Percentiles rank a stretch among this genome's conserved stretches.
These are phyloP conservation scores for Germaria angustata DNA, from an alignment of 2,888 invertebrate genomes.

Conservation along the genomic window DNA sequence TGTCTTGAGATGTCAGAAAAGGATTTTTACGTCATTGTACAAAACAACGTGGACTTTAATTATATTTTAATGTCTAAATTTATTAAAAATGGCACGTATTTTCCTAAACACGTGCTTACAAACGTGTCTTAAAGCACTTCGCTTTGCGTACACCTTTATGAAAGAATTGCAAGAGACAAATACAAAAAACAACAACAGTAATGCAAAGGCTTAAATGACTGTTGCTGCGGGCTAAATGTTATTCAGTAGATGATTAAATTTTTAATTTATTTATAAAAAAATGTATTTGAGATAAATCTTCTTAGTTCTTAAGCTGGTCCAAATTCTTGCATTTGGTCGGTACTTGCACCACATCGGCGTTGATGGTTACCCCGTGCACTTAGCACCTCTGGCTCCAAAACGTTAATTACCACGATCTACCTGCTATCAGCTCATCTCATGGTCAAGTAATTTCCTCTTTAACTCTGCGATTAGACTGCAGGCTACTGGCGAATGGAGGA, in stretches of 20 bases:
- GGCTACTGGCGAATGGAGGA: too few species aligned
- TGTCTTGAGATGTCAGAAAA: constrained; percentile 42
- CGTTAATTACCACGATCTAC: too few species aligned
- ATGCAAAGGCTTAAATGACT: background rate
- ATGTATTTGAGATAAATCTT: too few species aligned
- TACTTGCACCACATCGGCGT: too few species aligned
- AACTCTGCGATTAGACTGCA: too few species aligned
- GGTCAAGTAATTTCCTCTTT: too few species aligned
- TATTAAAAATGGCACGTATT: constrained; percentile 60
- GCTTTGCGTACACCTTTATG: background rate
- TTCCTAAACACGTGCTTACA: constrained; percentile 86
- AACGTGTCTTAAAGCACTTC: constrained; percentile 86
- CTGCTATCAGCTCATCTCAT: too few species aligned
- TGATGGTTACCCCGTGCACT: too few species aligned
- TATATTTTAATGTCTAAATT: constrained; percentile 43
- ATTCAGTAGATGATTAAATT: background rate
- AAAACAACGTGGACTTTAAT: constrained; percentile 44
- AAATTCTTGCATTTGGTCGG: too few species aligned
- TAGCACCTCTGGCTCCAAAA: too few species aligned
- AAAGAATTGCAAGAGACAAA: background rate
- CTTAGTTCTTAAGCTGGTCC: too few species aligned
- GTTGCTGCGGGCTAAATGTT: background rate
- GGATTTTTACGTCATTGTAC: constrained; percentile 37
- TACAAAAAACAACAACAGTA: background rate
- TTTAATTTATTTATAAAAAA: background rate